Evolutionary conservation across 2,113 vertebrate genomes (phyloP), one percentile per base, ranked within the genome.

Genomic region (Hemiprocne comata): DNA sequence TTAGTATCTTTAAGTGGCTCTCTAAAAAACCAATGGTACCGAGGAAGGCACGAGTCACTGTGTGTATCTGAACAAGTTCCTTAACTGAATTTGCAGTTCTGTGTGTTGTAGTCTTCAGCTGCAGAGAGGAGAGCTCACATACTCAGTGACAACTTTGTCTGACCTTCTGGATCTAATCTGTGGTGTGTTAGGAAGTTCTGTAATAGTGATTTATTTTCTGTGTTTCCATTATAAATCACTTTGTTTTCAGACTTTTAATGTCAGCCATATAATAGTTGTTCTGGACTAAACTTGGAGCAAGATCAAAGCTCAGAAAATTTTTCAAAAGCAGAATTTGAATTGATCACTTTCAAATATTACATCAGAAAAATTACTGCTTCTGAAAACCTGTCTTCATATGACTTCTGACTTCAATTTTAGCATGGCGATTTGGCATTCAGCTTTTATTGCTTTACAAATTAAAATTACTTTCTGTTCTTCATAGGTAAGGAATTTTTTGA

Each of bases 151-250:
- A 96, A 31, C 85, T 95, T 94, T 76, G 89, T 91, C 90, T 96
- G 76, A 82, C 90, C 92, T 97, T 97, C 97, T 97, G 93, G 94
- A 93, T 98, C 77, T 97, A 94, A 97, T 97, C 95, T 97, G 89
- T 89, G 72, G 77, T 94, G 72, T 69, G 50, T 94, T 93, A 91
- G 93, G 79, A 96, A 90, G 92, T 96, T 97, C 92, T 96, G 86
- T 90, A 96, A 86, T 40, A 84, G 66, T 97, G 96, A 97, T 97
- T 97, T 98, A 94, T 97, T 97, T 97, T 94, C 85, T 95, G 53
- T 96, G 77, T 97, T 97, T 94, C 93, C 94, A 28, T 96, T 96
- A 93, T 93, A 97, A 96, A 96, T 95, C 64, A 84, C 89, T 95
- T 91, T 94, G 89, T 89, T 96, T 94, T 69, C 93, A 95, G 94